Percentiles rank a stretch among this genome's conserved stretches.
Evolutionary conservation across 2,113 vertebrate species (phyloP).

Genomic region (Saguinus imperator): DNA sequence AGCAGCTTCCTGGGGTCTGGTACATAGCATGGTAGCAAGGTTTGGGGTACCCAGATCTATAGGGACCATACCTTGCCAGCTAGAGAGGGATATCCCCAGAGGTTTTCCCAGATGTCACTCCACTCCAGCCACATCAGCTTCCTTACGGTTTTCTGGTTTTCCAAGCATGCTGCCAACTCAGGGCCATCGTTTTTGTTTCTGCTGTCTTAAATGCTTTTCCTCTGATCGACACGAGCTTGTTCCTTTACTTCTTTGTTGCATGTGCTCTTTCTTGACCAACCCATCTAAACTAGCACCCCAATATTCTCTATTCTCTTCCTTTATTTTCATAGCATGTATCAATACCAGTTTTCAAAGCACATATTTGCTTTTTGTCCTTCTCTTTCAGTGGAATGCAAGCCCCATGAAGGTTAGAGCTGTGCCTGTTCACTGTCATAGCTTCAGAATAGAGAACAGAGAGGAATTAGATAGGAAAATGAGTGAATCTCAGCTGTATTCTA

Average conservation of each 20-base stretch:
- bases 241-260: background rate
- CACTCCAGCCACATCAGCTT: too few relatives aligned
- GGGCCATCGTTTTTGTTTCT: background rate
- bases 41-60: fast-evolving
- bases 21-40: fast-evolving
- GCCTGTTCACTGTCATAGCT: background rate
- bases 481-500: background rate
- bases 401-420: background rate
- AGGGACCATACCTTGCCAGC: background rate
- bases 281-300: background rate
- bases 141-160: background rate
- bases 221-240: background rate
- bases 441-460: background rate
- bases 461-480: too few relatives aligned
- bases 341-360: background rate
- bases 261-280: background rate
- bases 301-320: background rate
- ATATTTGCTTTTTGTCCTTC: background rate
- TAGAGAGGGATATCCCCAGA: background rate
- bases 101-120: background rate
- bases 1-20: background rate
- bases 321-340: background rate
- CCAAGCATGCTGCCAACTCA: background rate
- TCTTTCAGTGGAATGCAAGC: background rate
- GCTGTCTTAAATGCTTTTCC: background rate